Conservation (phyloP, 2,113 vertebrate genomes). For the Telmatochromis brichardi region DNA sequence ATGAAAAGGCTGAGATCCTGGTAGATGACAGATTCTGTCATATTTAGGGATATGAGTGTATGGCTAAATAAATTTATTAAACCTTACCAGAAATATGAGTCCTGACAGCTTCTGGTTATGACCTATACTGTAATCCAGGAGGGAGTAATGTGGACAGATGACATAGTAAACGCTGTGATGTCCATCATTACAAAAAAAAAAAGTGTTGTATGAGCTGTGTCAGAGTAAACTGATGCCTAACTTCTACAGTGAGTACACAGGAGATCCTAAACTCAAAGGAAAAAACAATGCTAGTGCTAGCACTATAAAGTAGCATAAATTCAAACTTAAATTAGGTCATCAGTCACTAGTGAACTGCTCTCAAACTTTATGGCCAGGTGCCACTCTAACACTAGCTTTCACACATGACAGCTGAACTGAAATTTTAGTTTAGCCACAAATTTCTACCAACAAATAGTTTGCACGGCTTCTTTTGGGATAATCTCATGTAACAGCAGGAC, state of each 20-base stretch:
- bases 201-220: background rate
- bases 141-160: background rate
- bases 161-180: background rate
- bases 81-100: background rate
- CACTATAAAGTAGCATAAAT: background rate
- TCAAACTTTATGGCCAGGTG: rapidly evolving
- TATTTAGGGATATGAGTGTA: background rate
- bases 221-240: background rate
- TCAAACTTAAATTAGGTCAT: rapidly evolving
- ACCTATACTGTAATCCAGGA: background rate
- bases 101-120: background rate
- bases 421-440: background rate
- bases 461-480: background rate
- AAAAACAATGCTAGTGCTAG: background rate
- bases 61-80: background rate
- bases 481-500: background rate
- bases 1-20: background rate
- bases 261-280: background rate
- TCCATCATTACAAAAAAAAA: background rate
- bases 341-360: background rate
- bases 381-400: background rate
- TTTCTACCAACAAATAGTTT: background rate
- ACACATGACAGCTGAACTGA: background rate
- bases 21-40: background rate
- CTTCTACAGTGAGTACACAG: background rate